A percentile compares a stretch with the other conserved stretches of the same genome.
Evolutionary conservation across 2,888 invertebrate species (phyloP).

Genomic region (Ypsolopha scabrella): DNA sequence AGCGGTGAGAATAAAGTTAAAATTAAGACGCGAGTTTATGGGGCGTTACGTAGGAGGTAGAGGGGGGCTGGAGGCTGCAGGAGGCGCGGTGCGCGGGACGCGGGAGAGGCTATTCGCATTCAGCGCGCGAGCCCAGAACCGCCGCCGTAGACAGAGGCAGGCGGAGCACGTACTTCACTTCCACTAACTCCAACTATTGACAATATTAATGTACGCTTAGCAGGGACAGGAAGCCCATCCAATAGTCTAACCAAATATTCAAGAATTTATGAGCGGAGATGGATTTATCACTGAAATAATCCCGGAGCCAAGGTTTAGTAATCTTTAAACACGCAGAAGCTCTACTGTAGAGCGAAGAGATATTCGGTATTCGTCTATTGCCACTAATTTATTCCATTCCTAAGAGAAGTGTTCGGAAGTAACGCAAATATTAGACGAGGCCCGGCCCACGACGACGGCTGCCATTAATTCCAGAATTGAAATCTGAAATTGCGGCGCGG

Average conservation of each 20-base stretch:
- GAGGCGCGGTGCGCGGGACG: conserved; percentile 28
- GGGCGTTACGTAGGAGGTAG: conserved; percentile 44
- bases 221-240: conserved; percentile 45
- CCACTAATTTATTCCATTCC: conserved; percentile 63
- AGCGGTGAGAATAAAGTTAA: conserved; percentile 68
- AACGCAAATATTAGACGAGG: conserved; percentile 66
- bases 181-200: conserved; percentile 70
- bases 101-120: conserved; percentile 58
- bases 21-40: conserved; percentile 70
- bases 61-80: conserved; percentile 12
- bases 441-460: conserved; percentile 50
- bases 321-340: no score
- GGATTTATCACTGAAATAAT: no score
- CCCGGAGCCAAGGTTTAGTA: no score
- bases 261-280: no score
- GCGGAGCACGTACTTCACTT: conserved; percentile 70
- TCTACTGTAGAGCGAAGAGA: no score
- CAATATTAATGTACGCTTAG: conserved; percentile 70
- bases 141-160: conserved; percentile 66
- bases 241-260: not conserved
- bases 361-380: conserved; percentile 22
- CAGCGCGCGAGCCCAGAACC: conserved; percentile 47
- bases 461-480: conserved; percentile 70
- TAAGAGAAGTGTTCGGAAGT: conserved; percentile 62
- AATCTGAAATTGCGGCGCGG: conserved; percentile 66